These are phyloP conservation scores for Actinernus sp. DNA, from an alignment of 92 coral and sea anemone genomes.

Conservation along the genomic window DNA sequence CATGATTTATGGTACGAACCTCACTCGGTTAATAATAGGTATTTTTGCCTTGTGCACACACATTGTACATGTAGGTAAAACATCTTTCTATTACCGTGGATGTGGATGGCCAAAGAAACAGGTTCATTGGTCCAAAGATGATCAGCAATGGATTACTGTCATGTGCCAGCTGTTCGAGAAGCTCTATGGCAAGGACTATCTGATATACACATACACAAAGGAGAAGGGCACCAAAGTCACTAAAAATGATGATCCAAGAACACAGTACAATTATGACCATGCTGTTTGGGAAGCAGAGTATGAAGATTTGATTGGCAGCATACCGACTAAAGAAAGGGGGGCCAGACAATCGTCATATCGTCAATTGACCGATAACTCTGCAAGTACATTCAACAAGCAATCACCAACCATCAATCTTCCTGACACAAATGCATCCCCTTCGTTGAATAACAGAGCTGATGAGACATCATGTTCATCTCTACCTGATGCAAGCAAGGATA, in stretches of 20 bases:
- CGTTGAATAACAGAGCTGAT: no score
- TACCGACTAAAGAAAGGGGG: no score
- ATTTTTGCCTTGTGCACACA: not conserved
- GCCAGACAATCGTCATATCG: no score
- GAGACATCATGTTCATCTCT: no score
- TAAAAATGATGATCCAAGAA: slow-evolving; percentile 30
- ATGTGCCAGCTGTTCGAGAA: slow-evolving; percentile 14
- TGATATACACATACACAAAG: slow-evolving; percentile 19
- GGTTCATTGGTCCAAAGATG: slow-evolving; percentile 17
- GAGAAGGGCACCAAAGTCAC: slow-evolving; percentile 31
- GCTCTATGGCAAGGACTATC: slow-evolving; percentile 35
- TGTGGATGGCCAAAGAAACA: slow-evolving; percentile 61
- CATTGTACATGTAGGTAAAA: slow-evolving; percentile 19
- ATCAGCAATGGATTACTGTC: slow-evolving; percentile 32
- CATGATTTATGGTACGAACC: no score
- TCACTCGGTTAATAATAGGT: not conserved
- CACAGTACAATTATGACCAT: slow-evolving; percentile 33
- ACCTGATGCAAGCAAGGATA: no score
- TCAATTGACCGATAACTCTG: not conserved
- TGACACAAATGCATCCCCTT: no score
- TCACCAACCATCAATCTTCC: no score
- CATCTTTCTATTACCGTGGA: slow-evolving; percentile 37
- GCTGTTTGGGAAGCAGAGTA: slow-evolving; percentile 40
- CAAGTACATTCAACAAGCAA: not conserved
- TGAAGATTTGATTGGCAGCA: slow-evolving; percentile 4